Percentiles rank a stretch among this genome's conserved stretches.
These are phyloP conservation scores for Pherbina coryleti DNA, from an alignment of 2,888 invertebrate genomes.

Conservation along the genomic window DNA sequence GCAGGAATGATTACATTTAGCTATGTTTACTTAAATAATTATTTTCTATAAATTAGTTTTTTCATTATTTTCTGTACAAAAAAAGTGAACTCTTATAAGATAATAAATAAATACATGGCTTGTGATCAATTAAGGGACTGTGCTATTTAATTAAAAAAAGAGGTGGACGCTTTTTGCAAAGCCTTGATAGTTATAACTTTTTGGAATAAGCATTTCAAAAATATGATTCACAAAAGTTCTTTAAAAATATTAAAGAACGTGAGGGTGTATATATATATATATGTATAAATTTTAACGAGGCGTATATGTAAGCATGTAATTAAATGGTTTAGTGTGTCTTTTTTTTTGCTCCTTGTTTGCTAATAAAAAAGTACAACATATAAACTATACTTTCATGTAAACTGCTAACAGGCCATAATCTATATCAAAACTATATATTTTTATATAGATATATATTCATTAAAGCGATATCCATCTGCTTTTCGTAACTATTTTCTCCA, in stretches of 20 bases:
- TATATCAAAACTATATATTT: slow-evolving; percentile 54
- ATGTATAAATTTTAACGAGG: background rate
- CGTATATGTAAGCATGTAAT: slow-evolving; percentile 17
- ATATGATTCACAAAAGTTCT: background rate
- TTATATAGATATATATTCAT: slow-evolving; percentile 40
- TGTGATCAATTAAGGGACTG: too few relatives aligned
- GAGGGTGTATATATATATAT: background rate
- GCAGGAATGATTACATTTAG: too few relatives aligned
- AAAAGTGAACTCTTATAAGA: too few relatives aligned
- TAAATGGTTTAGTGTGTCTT: slow-evolving; percentile 31
- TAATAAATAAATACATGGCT: too few relatives aligned
- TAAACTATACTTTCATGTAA: slow-evolving; percentile 34
- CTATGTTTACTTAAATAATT: too few relatives aligned
- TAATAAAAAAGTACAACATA: slow-evolving; percentile 29
- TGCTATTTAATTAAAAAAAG: too few relatives aligned
- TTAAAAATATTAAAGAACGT: background rate
- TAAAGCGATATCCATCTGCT: slow-evolving; percentile 34
- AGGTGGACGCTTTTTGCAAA: too few relatives aligned
- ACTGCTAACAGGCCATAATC: slow-evolving; percentile 53
- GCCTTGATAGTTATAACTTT: background rate
- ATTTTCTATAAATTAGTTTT: too few relatives aligned
- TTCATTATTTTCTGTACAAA: too few relatives aligned
- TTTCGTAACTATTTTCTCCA: slow-evolving; percentile 4
- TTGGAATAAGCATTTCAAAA: background rate
- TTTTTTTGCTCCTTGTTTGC: slow-evolving; percentile 14